Conservation (phyloP, 1,140 invertebrate genomes). For the Dreissena polymorpha region DNA sequence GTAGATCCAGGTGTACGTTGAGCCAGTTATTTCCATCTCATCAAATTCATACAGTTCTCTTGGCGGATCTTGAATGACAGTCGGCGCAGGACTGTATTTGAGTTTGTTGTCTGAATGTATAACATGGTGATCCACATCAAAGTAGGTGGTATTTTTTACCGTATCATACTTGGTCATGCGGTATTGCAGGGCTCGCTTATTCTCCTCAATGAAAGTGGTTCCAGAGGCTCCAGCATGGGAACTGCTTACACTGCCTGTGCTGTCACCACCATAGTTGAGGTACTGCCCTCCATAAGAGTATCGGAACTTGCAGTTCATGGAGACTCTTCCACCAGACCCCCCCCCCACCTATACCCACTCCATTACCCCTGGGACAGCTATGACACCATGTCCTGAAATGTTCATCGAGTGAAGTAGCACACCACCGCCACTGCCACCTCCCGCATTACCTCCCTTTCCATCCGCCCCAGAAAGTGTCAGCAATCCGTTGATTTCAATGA, state of each 20-base stretch:
- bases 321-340: constrained; percentile 68
- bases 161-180: constrained; percentile 67
- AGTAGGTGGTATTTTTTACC: constrained; percentile 66
- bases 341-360: constrained; percentile 66
- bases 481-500: constrained; percentile 68
- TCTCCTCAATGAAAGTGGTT: constrained; percentile 70
- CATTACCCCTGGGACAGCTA: constrained; percentile 69
- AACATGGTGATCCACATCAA: constrained; percentile 68
- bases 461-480: constrained; percentile 60
- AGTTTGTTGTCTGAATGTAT: constrained; percentile 65
- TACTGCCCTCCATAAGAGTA: constrained; percentile 70
- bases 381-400: constrained; percentile 70
- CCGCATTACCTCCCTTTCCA: constrained; percentile 61
- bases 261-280: constrained; percentile 68
- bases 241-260: constrained; percentile 24
- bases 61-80: constrained; percentile 63
- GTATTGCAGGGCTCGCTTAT: constrained; percentile 68
- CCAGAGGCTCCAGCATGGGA: constrained; percentile 67
- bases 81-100: constrained; percentile 64
- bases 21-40: constrained; percentile 70
- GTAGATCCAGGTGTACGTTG: constrained; percentile 65
- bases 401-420: constrained; percentile 66
- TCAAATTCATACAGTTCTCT: constrained; percentile 65
- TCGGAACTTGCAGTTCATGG: constrained; percentile 66
- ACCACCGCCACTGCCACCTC: constrained; percentile 70